Conservation (phyloP, 2,888 invertebrate species). For the Candidula unifasciata region DNA sequence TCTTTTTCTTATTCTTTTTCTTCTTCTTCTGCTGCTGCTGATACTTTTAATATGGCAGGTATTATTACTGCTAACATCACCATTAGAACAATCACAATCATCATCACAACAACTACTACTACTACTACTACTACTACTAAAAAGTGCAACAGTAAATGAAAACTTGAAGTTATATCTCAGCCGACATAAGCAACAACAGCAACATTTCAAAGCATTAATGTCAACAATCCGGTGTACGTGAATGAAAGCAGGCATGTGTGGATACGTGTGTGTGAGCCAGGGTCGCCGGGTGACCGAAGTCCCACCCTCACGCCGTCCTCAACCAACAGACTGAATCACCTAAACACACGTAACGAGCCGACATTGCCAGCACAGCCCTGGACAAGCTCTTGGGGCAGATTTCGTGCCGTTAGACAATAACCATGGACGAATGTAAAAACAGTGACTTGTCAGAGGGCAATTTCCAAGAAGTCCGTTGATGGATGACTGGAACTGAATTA, state of each 20-base stretch:
- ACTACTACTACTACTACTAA: no score
- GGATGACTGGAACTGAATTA: conserved; percentile 30
- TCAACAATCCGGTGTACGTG: no score
- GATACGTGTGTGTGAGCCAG: neutral
- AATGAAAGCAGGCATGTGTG: neutral
- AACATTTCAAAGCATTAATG: no score
- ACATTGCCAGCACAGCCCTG: neutral
- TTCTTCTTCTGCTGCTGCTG: no score
- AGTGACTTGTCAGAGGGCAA: conserved; percentile 39
- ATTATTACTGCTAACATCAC: no score
- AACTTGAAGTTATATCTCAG: no score
- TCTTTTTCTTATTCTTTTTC: no score
- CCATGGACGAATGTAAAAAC: conserved; percentile 34
- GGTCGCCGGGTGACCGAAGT: neutral
- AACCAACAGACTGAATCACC: conserved; percentile 31
- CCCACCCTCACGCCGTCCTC: neutral
- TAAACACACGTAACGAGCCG: conserved; percentile 24
- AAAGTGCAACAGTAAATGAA: no score
- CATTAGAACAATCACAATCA: no score
- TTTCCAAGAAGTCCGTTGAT: conserved; percentile 32
- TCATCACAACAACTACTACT: no score
- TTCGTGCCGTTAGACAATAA: conserved; percentile 41
- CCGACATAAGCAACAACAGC: no score
- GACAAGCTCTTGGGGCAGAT: neutral
- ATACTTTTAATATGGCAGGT: no score